These are phyloP conservation scores for Zophobas atratus DNA, from an alignment of 1,140 invertebrate species.

Conservation along the genomic window DNA sequence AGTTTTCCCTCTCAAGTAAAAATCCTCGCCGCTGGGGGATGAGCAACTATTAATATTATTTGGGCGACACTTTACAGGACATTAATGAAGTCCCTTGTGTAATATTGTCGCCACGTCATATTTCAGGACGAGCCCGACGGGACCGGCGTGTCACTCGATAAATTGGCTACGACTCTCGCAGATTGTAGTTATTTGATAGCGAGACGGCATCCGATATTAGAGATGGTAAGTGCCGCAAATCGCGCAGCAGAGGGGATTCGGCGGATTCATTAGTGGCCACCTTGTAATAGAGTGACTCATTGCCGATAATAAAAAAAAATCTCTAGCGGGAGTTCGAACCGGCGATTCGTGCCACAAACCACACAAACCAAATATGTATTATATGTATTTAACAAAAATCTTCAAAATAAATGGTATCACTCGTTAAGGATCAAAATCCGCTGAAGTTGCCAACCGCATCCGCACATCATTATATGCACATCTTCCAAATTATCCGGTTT, in stretches of 20 bases:
- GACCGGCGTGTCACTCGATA: constrained; percentile 63
- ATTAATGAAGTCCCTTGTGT: constrained; percentile 69
- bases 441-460: constrained; percentile 3
- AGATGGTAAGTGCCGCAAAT: constrained; percentile 42
- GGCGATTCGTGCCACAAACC: no score
- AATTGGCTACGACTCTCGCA: constrained; percentile 62
- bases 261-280: constrained; percentile 6
- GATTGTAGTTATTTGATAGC: constrained; percentile 56
- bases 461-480: constrained; percentile 42
- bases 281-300: neutral
- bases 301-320: no score
- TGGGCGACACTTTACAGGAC: constrained; percentile 67
- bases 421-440: constrained; percentile 6
- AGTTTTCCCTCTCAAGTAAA: constrained; percentile 33
- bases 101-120: constrained; percentile 68
- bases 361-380: no score
- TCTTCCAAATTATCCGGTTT: constrained; percentile 34
- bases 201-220: constrained; percentile 39
- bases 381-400: no score
- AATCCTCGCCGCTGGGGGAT: constrained; percentile 33
- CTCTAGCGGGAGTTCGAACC: no score
- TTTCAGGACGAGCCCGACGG: constrained; percentile 61
- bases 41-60: constrained; percentile 68
- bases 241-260: neutral
- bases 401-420: neutral